Evolutionary conservation across 2,113 vertebrate genomes (phyloP).

Genomic region (Alosa alosa): DNA sequence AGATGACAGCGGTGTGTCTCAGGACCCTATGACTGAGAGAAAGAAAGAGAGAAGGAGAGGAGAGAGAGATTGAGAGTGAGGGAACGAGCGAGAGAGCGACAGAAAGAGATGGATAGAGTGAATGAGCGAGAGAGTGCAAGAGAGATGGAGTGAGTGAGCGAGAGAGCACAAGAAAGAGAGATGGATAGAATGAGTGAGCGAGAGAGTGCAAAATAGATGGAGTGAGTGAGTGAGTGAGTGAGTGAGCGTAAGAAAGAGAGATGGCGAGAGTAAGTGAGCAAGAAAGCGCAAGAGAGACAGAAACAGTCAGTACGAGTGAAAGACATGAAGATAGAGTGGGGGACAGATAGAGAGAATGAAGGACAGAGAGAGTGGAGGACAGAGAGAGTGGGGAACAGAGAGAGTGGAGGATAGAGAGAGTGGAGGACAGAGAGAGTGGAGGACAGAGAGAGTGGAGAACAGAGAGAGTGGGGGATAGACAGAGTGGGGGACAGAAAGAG

Average conservation of each 20-base stretch:
- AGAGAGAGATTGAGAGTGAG: constrained; percentile 35
- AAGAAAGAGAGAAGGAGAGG: background rate
- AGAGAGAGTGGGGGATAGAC: no score
- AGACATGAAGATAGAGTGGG: no score
- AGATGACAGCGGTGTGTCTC: constrained; percentile 93
- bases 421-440: no score
- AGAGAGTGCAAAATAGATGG: no score
- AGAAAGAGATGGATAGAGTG: background rate
- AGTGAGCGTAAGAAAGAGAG: background rate
- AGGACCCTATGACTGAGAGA: constrained; percentile 85
- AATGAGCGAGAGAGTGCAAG: background rate
- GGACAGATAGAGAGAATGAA: constrained; percentile 73
- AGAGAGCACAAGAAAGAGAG: constrained; percentile 7
- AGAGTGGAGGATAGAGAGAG: constrained; percentile 62
- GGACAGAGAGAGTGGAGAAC: constrained; percentile 67
- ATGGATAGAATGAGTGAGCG: background rate
- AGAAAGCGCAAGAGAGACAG: background rate
- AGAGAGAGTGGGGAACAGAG: constrained; percentile 43
- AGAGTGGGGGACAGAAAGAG: background rate
- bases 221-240: background rate
- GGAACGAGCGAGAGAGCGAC: background rate
- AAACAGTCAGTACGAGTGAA: background rate
- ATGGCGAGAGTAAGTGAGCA: background rate
- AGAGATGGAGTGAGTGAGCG: background rate
- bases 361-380: constrained; percentile 52